Conservation (phyloP, 2,797 vertebrate genomes). For the Enteromius paludinosus region DNA sequence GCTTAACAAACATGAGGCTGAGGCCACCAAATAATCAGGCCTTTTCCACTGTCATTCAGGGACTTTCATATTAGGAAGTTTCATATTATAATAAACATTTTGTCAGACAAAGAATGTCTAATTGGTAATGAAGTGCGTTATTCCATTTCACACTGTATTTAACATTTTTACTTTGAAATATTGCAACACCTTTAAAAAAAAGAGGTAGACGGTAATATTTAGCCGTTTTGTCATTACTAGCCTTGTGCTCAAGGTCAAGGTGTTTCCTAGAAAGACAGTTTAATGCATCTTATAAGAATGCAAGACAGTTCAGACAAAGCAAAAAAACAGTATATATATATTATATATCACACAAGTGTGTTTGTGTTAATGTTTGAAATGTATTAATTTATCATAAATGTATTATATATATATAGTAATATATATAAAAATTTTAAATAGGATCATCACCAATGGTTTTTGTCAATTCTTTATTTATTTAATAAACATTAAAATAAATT, state of each 20-base stretch:
- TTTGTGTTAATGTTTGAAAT: too few species aligned
- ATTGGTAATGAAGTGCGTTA: not conserved
- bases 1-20: not conserved
- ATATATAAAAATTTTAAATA: not conserved
- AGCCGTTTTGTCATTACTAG: conserved; percentile 1
- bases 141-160: not conserved
- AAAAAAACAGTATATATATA: not conserved
- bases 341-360: not conserved
- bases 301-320: not conserved
- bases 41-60: not conserved
- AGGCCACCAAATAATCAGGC: not conserved
- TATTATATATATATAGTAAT: not conserved
- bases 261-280: not conserved
- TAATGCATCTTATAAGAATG: not conserved
- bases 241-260: conserved; percentile 23
- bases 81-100: not conserved
- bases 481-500: not conserved
- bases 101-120: not conserved
- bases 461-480: not conserved
- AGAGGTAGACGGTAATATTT: not conserved
- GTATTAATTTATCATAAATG: not conserved
- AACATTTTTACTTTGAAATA: not conserved
- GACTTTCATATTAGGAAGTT: not conserved
- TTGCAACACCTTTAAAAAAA: not conserved
- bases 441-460: not conserved